These are phyloP conservation scores for Ylistrum balloti DNA, from an alignment of 1,140 invertebrate genomes.

Conservation along the genomic window DNA sequence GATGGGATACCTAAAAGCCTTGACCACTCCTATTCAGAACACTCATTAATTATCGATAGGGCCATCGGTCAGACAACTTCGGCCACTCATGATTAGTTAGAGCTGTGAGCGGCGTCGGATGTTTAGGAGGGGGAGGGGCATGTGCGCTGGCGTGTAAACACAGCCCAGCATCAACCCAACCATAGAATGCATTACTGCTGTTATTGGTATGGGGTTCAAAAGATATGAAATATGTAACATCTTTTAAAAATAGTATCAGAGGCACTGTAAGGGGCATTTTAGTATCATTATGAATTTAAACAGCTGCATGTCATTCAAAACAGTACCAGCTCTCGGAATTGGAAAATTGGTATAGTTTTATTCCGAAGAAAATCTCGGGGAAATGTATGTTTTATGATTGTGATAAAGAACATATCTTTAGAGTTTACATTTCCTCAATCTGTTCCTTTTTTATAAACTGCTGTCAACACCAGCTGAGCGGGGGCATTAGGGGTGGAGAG, in stretches of 20 bases:
- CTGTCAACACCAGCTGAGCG: conserved; percentile 36
- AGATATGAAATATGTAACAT: conserved; percentile 40
- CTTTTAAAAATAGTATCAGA: conserved; percentile 10
- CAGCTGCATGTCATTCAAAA: neutral
- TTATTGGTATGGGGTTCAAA: conserved; percentile 26
- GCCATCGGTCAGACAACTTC: neutral
- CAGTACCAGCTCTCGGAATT: neutral
- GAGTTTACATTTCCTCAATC: neutral
- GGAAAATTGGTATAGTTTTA: neutral
- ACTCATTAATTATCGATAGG: conserved; percentile 15
- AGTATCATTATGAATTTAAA: neutral
- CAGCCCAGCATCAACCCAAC: neutral
- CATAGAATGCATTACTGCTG: neutral
- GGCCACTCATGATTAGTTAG: neutral
- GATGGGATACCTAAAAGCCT: neutral
- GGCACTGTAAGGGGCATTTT: neutral
- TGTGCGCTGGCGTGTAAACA: conserved; percentile 1
- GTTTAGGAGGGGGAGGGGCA: neutral
- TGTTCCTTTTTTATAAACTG: conserved; percentile 27
- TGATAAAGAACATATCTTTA: conserved; percentile 36
- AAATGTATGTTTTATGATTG: neutral
- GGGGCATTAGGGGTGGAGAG: neutral
- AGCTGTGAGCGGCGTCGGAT: neutral
- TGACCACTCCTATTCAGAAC: neutral
- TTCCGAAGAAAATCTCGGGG: neutral